Evolutionary conservation across 2,113 vertebrate species (phyloP).

Genomic region (Vidua chalybeata): DNA sequence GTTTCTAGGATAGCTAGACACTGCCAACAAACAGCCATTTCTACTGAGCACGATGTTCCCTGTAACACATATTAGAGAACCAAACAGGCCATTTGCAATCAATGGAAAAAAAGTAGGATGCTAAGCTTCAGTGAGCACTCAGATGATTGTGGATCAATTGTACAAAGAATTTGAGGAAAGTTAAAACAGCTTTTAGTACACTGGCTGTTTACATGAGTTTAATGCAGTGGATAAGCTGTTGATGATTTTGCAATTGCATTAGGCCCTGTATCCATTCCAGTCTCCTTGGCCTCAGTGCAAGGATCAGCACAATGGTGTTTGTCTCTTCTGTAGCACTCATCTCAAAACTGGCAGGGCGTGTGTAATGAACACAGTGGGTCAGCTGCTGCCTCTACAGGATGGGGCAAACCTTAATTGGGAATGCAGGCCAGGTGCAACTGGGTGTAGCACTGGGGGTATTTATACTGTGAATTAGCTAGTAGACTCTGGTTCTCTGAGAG

Average conservation of each 20-base stretch:
- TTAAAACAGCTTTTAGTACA: neutral
- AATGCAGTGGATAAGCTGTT: neutral
- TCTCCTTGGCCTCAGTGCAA: neutral
- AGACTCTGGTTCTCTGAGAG: neutral
- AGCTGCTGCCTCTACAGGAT: neutral
- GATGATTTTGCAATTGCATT: neutral
- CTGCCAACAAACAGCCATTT: conserved; percentile 10
- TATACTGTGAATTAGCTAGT: neutral
- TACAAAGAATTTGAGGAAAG: neutral
- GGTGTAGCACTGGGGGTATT: neutral
- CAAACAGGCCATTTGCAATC: neutral
- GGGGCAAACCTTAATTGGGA: neutral
- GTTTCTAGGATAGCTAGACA: neutral
- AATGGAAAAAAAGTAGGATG: neutral
- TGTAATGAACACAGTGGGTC: neutral
- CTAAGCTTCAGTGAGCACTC: neutral
- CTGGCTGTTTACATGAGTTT: neutral
- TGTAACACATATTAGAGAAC: neutral
- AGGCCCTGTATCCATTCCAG: neutral
- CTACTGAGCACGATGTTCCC: neutral
- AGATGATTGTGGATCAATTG: neutral
- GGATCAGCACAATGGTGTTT: neutral
- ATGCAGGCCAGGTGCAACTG: neutral
- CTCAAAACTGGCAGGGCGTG: neutral
- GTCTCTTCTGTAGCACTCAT: neutral